A percentile compares a stretch with the other conserved stretches of the same genome.
phyloP scores from a whole-genome alignment of 1,140 invertebrate genomes.

The Triops longicaudatus region DNA sequence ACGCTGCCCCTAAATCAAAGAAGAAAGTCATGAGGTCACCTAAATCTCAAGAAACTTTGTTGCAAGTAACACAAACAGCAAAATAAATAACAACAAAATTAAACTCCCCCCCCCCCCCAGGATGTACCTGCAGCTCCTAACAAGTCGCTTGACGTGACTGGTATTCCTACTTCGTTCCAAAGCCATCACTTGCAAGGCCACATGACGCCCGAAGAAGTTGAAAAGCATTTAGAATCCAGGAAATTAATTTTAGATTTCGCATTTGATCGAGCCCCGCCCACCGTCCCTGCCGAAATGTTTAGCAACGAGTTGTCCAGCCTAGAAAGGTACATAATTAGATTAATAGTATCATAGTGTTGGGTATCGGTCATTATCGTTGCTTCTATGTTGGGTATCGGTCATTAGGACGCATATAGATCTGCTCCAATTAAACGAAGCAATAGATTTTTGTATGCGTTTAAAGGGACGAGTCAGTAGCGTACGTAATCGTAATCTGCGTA shows the following conservation, averaged over 20 bases:
- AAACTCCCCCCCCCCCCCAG: not conserved
- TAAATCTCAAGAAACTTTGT: not conserved
- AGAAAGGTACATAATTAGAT: conserved; percentile 17
- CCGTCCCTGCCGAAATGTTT: conserved; percentile 84
- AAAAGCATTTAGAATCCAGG: conserved; percentile 75
- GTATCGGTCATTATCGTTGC: too few species aligned
- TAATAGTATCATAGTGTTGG: conserved; percentile 25
- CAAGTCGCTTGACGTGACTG: not conserved
- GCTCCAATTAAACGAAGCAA: too few species aligned
- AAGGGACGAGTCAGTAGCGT: too few species aligned
- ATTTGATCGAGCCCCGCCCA: conserved; percentile 73
- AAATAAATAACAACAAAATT: not conserved
- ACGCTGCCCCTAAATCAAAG: not conserved
- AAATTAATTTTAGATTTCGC: conserved; percentile 64
- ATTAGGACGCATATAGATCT: too few species aligned
- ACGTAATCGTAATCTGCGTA: too few species aligned
- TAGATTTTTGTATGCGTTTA: too few species aligned
- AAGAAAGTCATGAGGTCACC: not conserved
- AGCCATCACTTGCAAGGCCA: conserved; percentile 55
- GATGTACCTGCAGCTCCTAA: not conserved
- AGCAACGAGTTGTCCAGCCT: conserved; percentile 80
- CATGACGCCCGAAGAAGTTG: conserved; percentile 84
- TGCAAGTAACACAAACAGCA: not conserved
- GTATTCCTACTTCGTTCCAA: not conserved
- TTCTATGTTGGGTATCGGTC: too few species aligned